These are phyloP conservation scores for Syngnathus rostellatus DNA, from an alignment of 2,797 vertebrate genomes.

Conservation along the genomic window DNA sequence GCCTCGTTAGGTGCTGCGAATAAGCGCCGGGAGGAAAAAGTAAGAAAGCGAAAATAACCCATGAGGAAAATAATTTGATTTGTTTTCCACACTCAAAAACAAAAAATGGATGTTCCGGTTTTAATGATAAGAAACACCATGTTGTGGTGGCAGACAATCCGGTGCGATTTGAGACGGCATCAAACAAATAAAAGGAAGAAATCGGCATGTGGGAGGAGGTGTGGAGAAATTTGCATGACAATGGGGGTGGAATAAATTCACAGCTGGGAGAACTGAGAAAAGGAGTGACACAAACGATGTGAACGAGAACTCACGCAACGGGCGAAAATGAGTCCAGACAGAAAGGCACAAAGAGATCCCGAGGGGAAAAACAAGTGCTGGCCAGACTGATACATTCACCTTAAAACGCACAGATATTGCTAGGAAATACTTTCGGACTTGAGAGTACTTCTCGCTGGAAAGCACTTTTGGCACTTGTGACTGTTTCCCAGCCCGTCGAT, in stretches of 20 bases:
- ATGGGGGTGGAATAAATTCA: conserved; percentile 16
- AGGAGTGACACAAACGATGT: conserved; percentile 18
- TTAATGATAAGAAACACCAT: conserved; percentile 5
- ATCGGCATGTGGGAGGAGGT: conserved; percentile 27
- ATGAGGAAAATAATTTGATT: conserved; percentile 1
- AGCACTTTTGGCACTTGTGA: conserved; percentile 24
- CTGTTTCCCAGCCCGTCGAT: conserved; percentile 57
- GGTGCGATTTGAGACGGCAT: conserved; percentile 19
- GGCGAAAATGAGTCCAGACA: conserved; percentile 17
- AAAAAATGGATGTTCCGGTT: not conserved
- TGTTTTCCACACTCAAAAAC: conserved; percentile 9
- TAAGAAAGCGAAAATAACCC: not conserved
- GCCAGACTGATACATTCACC: not conserved
- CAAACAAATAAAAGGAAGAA: conserved; percentile 7
- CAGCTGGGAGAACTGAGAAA: conserved; percentile 20
- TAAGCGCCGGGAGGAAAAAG: not conserved
- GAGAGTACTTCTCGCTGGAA: conserved; percentile 26
- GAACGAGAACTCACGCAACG: conserved; percentile 7
- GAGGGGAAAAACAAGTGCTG: not conserved
- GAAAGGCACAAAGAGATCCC: conserved; percentile 10
- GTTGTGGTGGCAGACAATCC: conserved; percentile 21
- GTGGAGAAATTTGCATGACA: conserved; percentile 24
- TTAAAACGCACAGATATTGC: not conserved
- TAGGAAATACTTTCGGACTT: conserved; percentile 8
- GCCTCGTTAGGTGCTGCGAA: not conserved